Conservation (phyloP, 2,888 invertebrate genomes). For the Dasysyrphus albostriatus region DNA sequence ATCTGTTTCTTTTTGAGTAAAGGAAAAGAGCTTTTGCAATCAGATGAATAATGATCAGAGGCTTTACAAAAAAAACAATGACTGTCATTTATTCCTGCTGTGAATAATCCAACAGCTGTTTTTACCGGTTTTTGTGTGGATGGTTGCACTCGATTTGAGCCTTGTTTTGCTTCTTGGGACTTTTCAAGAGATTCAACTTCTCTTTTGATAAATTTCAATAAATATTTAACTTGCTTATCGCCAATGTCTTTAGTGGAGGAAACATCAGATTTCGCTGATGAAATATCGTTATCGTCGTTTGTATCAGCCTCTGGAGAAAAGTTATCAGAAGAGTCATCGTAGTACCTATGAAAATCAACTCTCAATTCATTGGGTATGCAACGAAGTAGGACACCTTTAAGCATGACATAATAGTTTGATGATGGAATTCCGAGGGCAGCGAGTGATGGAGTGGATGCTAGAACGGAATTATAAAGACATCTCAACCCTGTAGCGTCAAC, state of each 20-base stretch:
- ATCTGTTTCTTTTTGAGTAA: neutral
- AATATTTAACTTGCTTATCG: too few species aligned
- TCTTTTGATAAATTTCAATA: neutral
- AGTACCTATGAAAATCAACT: conserved; percentile 8
- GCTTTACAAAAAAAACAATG: neutral
- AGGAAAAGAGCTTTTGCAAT: conserved; percentile 5
- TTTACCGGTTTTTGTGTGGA: neutral
- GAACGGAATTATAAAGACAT: conserved; percentile 37
- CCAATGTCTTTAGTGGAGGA: neutral
- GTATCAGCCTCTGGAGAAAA: too few species aligned
- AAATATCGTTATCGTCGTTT: too few species aligned
- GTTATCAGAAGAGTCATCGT: neutral
- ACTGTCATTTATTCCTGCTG: neutral
- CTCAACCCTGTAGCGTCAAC: conserved; percentile 29
- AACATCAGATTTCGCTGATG: neutral
- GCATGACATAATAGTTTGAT: conserved; percentile 16
- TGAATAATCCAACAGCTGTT: conserved; percentile 1
- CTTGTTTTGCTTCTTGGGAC: neutral
- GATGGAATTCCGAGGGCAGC: too few species aligned
- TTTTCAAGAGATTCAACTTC: neutral
- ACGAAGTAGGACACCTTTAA: conserved; percentile 43
- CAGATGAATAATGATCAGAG: neutral
- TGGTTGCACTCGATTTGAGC: conserved; percentile 1
- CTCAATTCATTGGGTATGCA: conserved; percentile 36
- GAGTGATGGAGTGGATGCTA: conserved; percentile 41